Conservation (phyloP, 2,888 invertebrate genomes). For the Electrophaes corylata region DNA sequence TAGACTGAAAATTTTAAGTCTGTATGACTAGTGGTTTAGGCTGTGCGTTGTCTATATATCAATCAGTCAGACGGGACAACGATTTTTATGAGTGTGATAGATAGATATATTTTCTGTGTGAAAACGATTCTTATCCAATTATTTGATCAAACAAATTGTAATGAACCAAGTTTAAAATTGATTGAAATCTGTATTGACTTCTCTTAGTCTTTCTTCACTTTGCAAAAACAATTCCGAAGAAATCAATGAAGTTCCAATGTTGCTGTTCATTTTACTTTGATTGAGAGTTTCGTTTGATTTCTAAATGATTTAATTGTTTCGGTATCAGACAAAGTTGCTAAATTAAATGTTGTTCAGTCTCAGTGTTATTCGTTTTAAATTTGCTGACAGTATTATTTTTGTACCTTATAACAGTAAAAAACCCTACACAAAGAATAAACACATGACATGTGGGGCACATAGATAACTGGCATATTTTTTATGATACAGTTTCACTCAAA, state of each 20-base stretch:
- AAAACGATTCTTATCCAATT: constrained; percentile 48
- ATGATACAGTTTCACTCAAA: constrained; percentile 3
- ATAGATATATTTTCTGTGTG: constrained; percentile 28
- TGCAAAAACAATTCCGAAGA: constrained; percentile 43
- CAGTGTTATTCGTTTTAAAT: neutral
- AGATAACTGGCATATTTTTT: too few relatives aligned
- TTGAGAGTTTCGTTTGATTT: constrained; percentile 37
- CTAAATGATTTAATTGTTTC: constrained; percentile 36
- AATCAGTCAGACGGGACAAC: too few relatives aligned
- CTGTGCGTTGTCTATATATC: too few relatives aligned
- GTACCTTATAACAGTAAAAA: neutral
- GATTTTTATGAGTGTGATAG: too few relatives aligned
- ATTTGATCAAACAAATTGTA: constrained; percentile 50
- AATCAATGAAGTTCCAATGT: constrained; percentile 40
- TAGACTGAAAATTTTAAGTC: too few relatives aligned
- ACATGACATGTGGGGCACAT: too few relatives aligned
- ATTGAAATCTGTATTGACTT: constrained; percentile 47
- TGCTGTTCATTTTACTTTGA: constrained; percentile 50
- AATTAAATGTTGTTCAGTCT: constrained; percentile 9
- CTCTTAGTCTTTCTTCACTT: constrained; percentile 33
- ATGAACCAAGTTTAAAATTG: constrained; percentile 51
- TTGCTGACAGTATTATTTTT: neutral
- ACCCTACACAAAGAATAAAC: too few relatives aligned
- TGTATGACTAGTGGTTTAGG: too few relatives aligned
- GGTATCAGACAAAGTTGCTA: constrained; percentile 15